Base-by-base conservation (phyloP, 2,113 vertebrate species). In the Ascaphus truei region DNA sequence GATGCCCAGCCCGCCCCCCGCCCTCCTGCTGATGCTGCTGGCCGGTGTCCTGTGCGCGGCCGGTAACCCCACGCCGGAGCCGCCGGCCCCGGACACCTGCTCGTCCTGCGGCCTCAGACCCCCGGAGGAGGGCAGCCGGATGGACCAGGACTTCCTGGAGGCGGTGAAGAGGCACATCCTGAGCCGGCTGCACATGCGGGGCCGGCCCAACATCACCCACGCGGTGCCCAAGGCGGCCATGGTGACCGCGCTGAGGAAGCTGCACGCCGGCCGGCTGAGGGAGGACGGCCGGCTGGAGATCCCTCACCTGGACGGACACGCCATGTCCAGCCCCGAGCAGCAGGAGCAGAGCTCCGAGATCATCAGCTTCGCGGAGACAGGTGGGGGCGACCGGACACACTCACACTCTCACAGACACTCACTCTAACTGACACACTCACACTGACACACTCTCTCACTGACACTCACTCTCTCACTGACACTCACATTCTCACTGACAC, bases 311-410 rank as follows among this genome's bases (percentile, higher is more conserved):
- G 95, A 96, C 84, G 95, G 95, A 16, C 95, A 97, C 66, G 92
- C 91, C 18, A 91, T 93, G 43, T 84, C 85, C 45, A 89, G 78
- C 73, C 89, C 93, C 62, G 93, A 96, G 53, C 88, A 91, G 26
- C 93, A 91, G 37, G 90, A 92, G 66, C 89, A 89, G 80, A 69
- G 56, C 84, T 96, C 96, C 0, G 96, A 98, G 86, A 98, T 98
- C 69, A 98, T 98, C 89, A 96, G 95, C 85, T 98, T 98, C 75
- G 95, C 96, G 0, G 96, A 98, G 85, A 93, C 94, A 95, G 96
- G 95, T 98, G 85, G 73, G 81, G 57, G 73, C 23, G n/a, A n/a
- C n/a, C n/a, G n/a, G n/a, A n/a, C 39, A 41, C 39, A 41, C 39
- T 50, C 76, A 71, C 73, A 63, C 68, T 34, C 52, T 18, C 65